These are phyloP conservation scores for Drosophila guanche DNA, from an alignment of 1,140 invertebrate genomes.

Conservation along the genomic window DNA sequence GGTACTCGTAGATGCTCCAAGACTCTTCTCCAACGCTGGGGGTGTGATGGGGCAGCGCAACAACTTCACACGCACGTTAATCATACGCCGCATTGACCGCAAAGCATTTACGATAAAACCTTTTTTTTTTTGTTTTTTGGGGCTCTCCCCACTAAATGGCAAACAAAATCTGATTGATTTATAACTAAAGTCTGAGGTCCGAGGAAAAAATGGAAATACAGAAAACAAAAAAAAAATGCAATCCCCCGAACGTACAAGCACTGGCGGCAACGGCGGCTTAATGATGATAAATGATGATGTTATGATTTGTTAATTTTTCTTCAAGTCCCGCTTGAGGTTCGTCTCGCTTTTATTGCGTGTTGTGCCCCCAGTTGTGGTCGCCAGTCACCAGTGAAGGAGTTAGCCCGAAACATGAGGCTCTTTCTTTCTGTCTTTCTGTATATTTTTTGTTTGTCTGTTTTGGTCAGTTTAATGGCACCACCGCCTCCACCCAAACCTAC, in stretches of 20 bases:
- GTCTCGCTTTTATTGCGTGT: constrained; percentile 56
- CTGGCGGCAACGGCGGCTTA: constrained; percentile 40
- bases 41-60: constrained; percentile 50
- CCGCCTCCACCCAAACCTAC: background rate
- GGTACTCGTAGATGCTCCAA: constrained; percentile 13
- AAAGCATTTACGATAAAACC: constrained; percentile 17
- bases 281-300: constrained; percentile 82
- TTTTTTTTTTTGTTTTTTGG: constrained; percentile 12
- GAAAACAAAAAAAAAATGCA: constrained; percentile 39
- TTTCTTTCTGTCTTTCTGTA: constrained; percentile 26
- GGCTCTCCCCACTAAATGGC: constrained; percentile 53
- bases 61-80: constrained; percentile 73
- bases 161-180: constrained; percentile 79
- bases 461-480: constrained; percentile 56
- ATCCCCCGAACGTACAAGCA: constrained; percentile 9
- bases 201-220: constrained; percentile 27
- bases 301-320: constrained; percentile 81
- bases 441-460: constrained; percentile 18
- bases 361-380: constrained; percentile 10
- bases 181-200: constrained; percentile 63
- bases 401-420: constrained; percentile 37
- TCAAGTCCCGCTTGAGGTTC: constrained; percentile 34
- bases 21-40: background rate
- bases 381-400: constrained; percentile 45
- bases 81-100: constrained; percentile 64